Percentiles rank a stretch among this genome's conserved stretches.
These are phyloP conservation scores for Mesitornis unicolor DNA, from an alignment of 2,113 vertebrate genomes.

Conservation along the genomic window DNA sequence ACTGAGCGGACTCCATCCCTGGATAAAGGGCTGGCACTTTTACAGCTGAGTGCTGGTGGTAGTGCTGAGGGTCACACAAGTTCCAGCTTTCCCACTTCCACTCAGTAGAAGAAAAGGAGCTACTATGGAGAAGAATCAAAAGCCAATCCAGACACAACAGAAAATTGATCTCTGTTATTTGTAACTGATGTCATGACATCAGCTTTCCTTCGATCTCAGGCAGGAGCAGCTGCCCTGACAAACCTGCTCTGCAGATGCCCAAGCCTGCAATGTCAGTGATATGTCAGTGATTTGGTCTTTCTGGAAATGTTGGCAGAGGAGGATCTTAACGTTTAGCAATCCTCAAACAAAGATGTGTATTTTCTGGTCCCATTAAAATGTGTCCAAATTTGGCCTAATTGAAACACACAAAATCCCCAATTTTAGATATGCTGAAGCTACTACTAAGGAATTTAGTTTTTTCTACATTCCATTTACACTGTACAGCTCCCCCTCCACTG, in stretches of 20 bases:
- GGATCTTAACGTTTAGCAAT: neutral
- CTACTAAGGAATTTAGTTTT: neutral
- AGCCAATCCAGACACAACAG: neutral
- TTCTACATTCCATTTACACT: neutral
- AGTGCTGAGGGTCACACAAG: neutral
- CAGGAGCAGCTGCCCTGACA: neutral
- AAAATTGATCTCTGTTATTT: neutral
- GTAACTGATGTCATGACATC: neutral
- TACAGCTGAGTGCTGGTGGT: neutral
- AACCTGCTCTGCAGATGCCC: neutral
- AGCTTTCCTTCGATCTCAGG: neutral
- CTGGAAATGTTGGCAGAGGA: neutral
- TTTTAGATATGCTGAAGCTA: neutral
- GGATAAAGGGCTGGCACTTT: neutral
- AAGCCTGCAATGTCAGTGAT: neutral
- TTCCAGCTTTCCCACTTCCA: neutral
- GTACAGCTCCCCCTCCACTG: neutral
- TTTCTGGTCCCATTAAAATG: neutral
- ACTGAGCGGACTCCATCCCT: neutral
- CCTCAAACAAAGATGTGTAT: neutral
- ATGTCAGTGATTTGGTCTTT: neutral
- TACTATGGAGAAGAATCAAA: neutral
- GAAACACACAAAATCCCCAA: neutral
- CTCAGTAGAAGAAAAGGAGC: neutral
- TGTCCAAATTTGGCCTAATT: neutral